A percentile compares a stretch with the other conserved stretches of the same genome.
These are phyloP conservation scores for Nomada hirtipes DNA, from an alignment of 2,888 invertebrate genomes.

Conservation along the genomic window DNA sequence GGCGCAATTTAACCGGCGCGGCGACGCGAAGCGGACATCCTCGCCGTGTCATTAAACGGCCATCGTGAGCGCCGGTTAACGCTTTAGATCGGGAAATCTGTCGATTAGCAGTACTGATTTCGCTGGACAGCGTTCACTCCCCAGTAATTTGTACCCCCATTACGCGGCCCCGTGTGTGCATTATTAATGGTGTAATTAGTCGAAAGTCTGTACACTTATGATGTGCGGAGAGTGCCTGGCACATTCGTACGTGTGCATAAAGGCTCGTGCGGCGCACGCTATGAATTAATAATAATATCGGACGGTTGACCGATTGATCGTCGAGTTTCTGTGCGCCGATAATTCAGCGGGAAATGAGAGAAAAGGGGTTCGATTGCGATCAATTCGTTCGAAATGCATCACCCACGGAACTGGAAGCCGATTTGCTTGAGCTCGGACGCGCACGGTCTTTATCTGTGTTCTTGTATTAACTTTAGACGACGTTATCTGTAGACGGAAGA, in stretches of 20 bases:
- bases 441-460: conserved; percentile 9
- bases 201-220: conserved; percentile 50
- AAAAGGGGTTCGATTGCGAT: conserved; percentile 16
- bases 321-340: conserved; percentile 18
- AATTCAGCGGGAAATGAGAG: conserved; percentile 10
- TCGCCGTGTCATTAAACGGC: conserved; percentile 53
- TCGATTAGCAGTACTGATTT: conserved; percentile 69
- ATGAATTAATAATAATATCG: conserved; percentile 49
- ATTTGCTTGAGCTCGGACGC: not conserved
- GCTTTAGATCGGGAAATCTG: conserved; percentile 68
- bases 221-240: not conserved
- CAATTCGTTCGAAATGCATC: not conserved
- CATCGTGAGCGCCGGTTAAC: conserved; percentile 60
- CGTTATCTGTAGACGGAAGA: conserved; percentile 28
- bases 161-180: conserved; percentile 62
- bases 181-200: conserved; percentile 67
- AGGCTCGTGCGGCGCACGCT: conserved; percentile 33
- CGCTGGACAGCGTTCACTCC: conserved; percentile 58
- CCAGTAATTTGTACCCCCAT: conserved; percentile 74
- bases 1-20: conserved; percentile 9
- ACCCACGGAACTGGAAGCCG: not conserved
- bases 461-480: conserved; percentile 26
- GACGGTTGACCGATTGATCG: not conserved
- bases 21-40: conserved; percentile 16
- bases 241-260: conserved; percentile 1